Evolutionary conservation across 1,140 invertebrate species (phyloP).

Genomic region (Apis cerana): DNA sequence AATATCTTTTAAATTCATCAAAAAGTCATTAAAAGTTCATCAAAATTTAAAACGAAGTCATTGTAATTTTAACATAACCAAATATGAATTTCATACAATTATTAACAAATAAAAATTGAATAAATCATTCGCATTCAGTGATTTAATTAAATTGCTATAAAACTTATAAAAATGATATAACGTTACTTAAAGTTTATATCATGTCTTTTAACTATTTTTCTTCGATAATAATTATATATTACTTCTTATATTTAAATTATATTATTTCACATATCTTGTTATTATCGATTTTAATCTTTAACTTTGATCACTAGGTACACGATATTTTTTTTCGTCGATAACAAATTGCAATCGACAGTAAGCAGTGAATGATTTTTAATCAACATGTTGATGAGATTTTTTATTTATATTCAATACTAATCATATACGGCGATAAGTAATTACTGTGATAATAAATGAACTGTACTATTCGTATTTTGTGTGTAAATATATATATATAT

Average conservation of each 20-base stretch:
- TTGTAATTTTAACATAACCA: background rate
- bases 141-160: slow-evolving; percentile 42
- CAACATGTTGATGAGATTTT: slow-evolving; percentile 38
- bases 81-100: background rate
- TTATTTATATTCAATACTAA: slow-evolving; percentile 50
- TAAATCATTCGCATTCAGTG: slow-evolving; percentile 28
- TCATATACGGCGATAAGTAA: slow-evolving; percentile 47
- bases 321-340: slow-evolving; percentile 28
- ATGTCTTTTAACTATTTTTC: slow-evolving; percentile 25
- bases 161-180: slow-evolving; percentile 44
- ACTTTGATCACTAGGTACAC: slow-evolving; percentile 33
- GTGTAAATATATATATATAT: slow-evolving; percentile 43
- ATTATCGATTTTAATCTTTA: slow-evolving; percentile 22
- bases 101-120: slow-evolving; percentile 23
- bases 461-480: slow-evolving; percentile 52
- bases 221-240: slow-evolving; percentile 33
- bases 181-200: slow-evolving; percentile 34
- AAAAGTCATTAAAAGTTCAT: slow-evolving; percentile 29
- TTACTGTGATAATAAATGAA: slow-evolving; percentile 75
- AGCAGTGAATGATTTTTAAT: slow-evolving; percentile 37
- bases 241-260: slow-evolving; percentile 21
- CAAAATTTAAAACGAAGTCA: background rate
- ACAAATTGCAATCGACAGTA: slow-evolving; percentile 8
- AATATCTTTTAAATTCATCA: background rate
- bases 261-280: background rate